Evolutionary conservation across 2,797 vertebrate genomes (phyloP), one percentile per base, ranked within the genome.

Genomic region (Petrocephalus schoutedeni): DNA sequence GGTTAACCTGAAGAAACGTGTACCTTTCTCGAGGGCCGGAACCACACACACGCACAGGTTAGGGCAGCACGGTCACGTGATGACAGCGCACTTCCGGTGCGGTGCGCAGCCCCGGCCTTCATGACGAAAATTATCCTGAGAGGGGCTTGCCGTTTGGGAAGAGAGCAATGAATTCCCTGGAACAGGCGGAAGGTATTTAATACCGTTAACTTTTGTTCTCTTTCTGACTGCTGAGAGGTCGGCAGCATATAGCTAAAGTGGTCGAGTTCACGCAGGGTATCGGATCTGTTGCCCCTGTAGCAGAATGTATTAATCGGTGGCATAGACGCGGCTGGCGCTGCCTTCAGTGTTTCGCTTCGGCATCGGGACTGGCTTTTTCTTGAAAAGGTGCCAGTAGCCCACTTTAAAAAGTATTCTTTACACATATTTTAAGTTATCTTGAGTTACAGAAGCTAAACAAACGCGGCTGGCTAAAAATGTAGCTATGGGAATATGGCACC

Each of bases 131-230:
- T 49, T 67, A 56, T 53, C 58, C 58, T 67, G 58, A 41, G 41
- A 67, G 10, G 36, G 67, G 45, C 28, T 23, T 4, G 53, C 53
- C 89, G 71, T 87, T 77, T 82, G 85, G 86, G 7, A 85, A 77
- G 64, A 59, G 10, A 93, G 95, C 94, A 89, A 98, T 99, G 98
- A 99, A 98, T 91, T 99, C 98, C 0, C 92, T 99, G 94, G 98
- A 99, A 91, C 98, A 99, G 95, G 98, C 98, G 67, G 98, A 99
- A 97, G 98, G 98, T 99, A 96, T 87, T 77, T 58, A 54, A 71
- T 1, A 80, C 64, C 88, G 1, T 0, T 7, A n/a, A 54, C 21
- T 54, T 82, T 2, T 12, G 0, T 8, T 54, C 0, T 0, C 51
- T 91, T 67, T 85, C 19, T 64, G 88, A 67, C 41, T 14, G 10